Conservation (phyloP, 1,140 invertebrate species). For the Caerostris extrusa region DNA sequence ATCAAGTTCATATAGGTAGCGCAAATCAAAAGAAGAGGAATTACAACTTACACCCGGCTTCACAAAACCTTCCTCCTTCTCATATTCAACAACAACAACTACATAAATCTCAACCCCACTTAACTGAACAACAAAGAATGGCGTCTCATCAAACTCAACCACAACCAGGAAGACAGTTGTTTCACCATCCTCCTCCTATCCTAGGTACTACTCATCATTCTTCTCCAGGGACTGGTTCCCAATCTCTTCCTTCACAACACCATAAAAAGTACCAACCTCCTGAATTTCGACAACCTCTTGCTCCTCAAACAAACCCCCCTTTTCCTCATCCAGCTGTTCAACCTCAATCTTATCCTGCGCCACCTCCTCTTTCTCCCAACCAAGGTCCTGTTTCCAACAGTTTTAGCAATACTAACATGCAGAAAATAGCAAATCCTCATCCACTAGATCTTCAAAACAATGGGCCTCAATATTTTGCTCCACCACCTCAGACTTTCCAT, state of each 20-base stretch:
- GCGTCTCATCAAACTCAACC: not conserved
- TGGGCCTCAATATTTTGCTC: slow-evolving; percentile 70
- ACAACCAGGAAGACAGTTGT: not conserved
- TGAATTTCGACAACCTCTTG: no score
- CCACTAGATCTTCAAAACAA: not conserved
- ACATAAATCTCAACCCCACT: not conserved
- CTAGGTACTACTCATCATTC: not conserved
- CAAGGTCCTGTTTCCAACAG: not conserved
- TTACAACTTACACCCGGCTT: not conserved
- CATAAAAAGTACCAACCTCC: not conserved
- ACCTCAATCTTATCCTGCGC: no score
- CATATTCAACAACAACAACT: not conserved
- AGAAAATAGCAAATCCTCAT: not conserved
- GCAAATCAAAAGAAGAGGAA: not conserved
- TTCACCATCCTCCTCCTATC: not conserved
- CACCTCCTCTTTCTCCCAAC: not conserved
- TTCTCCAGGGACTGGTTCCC: not conserved
- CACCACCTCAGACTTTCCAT: slow-evolving; percentile 73
- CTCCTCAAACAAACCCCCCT: not conserved
- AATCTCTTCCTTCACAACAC: not conserved
- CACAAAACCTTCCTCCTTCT: not conserved
- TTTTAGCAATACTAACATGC: not conserved
- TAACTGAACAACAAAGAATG: not conserved
- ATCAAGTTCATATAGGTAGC: not conserved
- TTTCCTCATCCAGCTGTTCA: not conserved